These are phyloP conservation scores for Spizaetus ornatus DNA, from an alignment of 2,113 vertebrate species.

Conservation along the genomic window DNA sequence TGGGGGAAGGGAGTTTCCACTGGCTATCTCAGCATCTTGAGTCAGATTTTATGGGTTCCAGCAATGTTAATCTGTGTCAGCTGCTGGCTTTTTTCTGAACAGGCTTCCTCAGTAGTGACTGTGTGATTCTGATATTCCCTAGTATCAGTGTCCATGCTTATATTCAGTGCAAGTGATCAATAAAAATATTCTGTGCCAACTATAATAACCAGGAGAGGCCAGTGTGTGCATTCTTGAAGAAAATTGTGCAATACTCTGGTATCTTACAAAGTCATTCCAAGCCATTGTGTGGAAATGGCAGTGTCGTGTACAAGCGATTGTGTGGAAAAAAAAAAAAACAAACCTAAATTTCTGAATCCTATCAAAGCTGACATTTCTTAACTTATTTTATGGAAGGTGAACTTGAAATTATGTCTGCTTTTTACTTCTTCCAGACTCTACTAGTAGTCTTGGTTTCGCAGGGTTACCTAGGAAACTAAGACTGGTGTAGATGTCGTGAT, in stretches of 20 bases:
- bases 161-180: not conserved
- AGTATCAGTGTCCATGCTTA: not conserved
- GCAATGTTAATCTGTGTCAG: not conserved
- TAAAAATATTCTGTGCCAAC: not conserved
- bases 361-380: not conserved
- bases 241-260: not conserved
- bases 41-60: not conserved
- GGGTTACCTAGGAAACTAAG: constrained; percentile 51
- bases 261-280: not conserved
- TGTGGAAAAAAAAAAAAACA: fast-evolving
- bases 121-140: not conserved
- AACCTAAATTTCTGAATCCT: not conserved
- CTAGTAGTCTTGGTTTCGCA: not conserved
- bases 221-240: not conserved
- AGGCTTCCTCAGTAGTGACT: not conserved
- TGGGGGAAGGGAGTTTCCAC: not conserved
- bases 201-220: not conserved
- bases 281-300: not conserved
- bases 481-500: not conserved
- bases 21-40: not conserved
- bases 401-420: constrained; percentile 1
- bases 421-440: not conserved
- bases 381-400: not conserved
- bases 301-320: not conserved
- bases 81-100: not conserved